Base-by-base conservation (phyloP, 2,888 invertebrate genomes). In the Blastobasis lacticolella region DNA sequence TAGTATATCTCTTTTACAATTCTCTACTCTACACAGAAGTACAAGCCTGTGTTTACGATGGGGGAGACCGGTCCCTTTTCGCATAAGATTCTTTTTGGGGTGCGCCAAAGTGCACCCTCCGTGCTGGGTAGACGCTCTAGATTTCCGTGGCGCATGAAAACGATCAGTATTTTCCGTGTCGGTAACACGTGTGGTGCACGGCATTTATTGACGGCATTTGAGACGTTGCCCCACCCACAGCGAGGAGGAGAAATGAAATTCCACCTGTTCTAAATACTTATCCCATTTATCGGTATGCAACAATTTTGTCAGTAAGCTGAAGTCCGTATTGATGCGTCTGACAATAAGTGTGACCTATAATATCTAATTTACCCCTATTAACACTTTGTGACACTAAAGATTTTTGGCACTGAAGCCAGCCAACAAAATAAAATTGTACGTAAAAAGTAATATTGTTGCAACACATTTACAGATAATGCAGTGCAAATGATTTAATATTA, bases 131-230 rank as follows among this genome's bases (percentile, higher is more conserved):
- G 43, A 65, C 60, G 61, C 54, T 55, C 52, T 36, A 56, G 41
- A 64, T 57, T 64, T 37, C 43, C 4, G 7, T 49, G 57, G 36
- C 37, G 9, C 7, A 4, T 37, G 10, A 48, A 62, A 63, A 68
- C 60, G 58, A 61, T 58, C 60, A 73, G 75, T 79, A 81, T 81
- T 82, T 81, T 79, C 81, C 76, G 77, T 73, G 75, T 79, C 73
- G 75, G 71, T 67, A 76, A 76, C 85, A 86, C 84, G 82, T 84
- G 81, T 84, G 85, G 76, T 77, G 77, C 80, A 74, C 69, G 71
- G 78, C 77, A 77, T 82, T 81, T 85, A 86, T 85, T 84, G 83
- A 80, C 75, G 82, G 67, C 23, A 23, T 23, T 23, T 23, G 23
- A 68, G 70, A 71, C 73, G 69, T 70, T 62, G 69, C 75, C 70